Base-by-base conservation (phyloP, 2,888 invertebrate genomes). In the Zhuqinia jingwanae region DNA sequence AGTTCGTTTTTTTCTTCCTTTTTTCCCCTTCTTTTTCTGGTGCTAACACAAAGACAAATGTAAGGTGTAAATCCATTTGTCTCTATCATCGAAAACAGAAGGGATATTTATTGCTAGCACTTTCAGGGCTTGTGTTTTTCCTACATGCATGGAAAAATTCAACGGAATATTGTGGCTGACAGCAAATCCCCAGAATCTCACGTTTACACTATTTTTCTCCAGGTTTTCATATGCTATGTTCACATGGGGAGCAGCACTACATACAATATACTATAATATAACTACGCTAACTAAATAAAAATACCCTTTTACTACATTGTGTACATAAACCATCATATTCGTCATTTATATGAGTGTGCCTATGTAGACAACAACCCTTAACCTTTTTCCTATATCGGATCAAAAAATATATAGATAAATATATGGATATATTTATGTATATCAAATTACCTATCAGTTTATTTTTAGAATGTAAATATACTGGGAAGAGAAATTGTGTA, bases 41-140 rank as follows among this genome's bases (percentile, higher is more conserved):
- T 68, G 36, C 45, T 1, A 45, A 22, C 42, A 68, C 20, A 68
- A 20, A 68, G 68, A 68, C 76, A 22, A 36, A 20, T 58, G 56
- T n/a, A 68, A 88, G 86, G 86, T 88, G 85, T 86, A 88, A 80
- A 86, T 84, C 88, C 83, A 83, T 88, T 88, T 88, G 88, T 88
- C 88, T 88, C 86, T 70, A 65, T 86, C 88, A 75, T 78, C 47
- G 78, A 79, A 83, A 86, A 76, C 70, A 86, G 53, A 83, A 36
- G 53, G 27, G 80, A 83, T 86, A 88, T 88, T 88, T 86, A 88
- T 88, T 81, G 85, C 85, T 78, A 30, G 76, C 83, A 85, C 75
- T 86, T 88, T 77, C 68, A 76, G 5, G 36, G 36, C 80, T 87
- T n/a, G n/a, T n/a, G n/a, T n/a, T n/a, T 76, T 70, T 83, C 27